phyloP scores from a whole-genome alignment of 2,113 vertebrate genomes.

The Cynoglossus semilaevis region DNA sequence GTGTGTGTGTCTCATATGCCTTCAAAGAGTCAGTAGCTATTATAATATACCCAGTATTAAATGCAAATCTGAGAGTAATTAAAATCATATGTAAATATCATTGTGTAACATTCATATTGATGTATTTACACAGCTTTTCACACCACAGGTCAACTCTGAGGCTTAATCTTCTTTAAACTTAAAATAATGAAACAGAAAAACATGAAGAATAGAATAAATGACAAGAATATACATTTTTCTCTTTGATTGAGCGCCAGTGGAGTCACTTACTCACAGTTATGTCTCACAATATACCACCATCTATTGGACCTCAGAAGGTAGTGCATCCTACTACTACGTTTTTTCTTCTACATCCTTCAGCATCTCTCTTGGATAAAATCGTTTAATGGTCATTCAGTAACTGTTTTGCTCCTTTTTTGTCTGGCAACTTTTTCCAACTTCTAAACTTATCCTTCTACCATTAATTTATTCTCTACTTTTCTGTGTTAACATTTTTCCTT shows the following conservation, averaged over 20 bases:
- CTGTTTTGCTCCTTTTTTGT: too few species aligned
- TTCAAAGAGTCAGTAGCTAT: slow-evolving; percentile 15
- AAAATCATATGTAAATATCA: background rate
- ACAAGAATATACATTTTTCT: background rate
- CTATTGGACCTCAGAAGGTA: slow-evolving; percentile 60
- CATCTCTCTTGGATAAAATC: background rate
- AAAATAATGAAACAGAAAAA: too few species aligned
- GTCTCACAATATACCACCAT: slow-evolving; percentile 66
- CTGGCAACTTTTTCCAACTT: too few species aligned
- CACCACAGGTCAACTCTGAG: too few species aligned
- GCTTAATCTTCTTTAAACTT: too few species aligned
- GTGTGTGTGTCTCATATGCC: slow-evolving; percentile 15
- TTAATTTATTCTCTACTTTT: too few species aligned
- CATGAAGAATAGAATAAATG: background rate
- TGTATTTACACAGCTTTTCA: too few species aligned
- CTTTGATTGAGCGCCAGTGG: slow-evolving; percentile 6
- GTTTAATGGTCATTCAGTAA: too few species aligned
- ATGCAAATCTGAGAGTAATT: background rate
- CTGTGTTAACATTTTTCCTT: too few species aligned
- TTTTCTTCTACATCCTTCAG: too few species aligned
- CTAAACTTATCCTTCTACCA: too few species aligned
- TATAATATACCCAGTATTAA: background rate
- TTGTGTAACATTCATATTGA: too few species aligned
- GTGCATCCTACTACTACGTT: slow-evolving; percentile 43
- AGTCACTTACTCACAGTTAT: slow-evolving; percentile 27